Evolutionary conservation across 1,140 invertebrate species (phyloP).

Genomic region (Pogonomyrmex barbatus): DNA sequence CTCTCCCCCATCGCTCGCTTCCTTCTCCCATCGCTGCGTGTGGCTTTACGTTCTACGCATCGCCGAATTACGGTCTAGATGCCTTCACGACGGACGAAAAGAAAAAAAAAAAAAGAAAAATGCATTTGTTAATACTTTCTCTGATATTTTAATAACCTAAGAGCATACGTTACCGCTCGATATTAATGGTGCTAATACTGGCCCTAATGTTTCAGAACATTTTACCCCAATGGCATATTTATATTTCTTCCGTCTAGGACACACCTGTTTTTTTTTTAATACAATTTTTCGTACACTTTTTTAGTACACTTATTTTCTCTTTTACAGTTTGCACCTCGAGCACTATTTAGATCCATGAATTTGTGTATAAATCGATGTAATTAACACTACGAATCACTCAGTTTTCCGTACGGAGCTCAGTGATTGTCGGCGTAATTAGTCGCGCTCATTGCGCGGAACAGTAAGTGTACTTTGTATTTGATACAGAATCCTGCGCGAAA

Average conservation of each 20-base stretch:
- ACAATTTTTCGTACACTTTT: not conserved
- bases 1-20: not conserved
- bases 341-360: not conserved
- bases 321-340: not conserved
- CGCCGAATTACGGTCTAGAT: constrained; percentile 27
- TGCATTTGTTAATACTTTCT: not conserved
- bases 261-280: not conserved
- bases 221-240: not conserved
- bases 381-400: not conserved
- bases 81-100: not conserved
- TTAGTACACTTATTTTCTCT: not conserved
- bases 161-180: not conserved
- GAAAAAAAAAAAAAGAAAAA: not conserved
- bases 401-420: not conserved
- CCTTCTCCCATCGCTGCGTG: not conserved
- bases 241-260: not conserved
- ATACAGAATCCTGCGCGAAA: constrained; percentile 3
- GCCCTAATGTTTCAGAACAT: not conserved
- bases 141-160: not conserved
- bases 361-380: not conserved
- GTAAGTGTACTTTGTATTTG: not conserved
- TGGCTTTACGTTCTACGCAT: constrained; percentile 52
- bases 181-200: not conserved
- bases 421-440: not conserved
- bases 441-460: not conserved